These are phyloP conservation scores for Melolontha melolontha DNA, from an alignment of 2,888 invertebrate genomes.

Conservation along the genomic window DNA sequence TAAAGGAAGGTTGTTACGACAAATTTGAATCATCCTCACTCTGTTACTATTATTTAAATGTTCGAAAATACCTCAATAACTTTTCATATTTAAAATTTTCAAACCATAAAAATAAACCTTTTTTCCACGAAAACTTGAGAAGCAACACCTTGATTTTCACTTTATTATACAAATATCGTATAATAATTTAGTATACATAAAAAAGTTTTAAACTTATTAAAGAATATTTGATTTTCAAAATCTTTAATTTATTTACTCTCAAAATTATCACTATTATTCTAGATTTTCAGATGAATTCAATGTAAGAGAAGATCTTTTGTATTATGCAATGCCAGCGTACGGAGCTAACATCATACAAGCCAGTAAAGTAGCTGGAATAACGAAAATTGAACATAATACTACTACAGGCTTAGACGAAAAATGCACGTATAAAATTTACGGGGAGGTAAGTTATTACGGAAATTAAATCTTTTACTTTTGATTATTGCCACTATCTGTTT, in stretches of 20 bases:
- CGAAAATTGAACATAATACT: constrained; percentile 96
- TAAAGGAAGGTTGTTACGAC: too few relatives aligned
- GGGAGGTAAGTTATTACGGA: constrained; percentile 73
- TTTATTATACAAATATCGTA: too few relatives aligned
- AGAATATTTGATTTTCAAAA: background rate
- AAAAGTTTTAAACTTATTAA: too few relatives aligned
- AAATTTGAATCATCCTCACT: too few relatives aligned
- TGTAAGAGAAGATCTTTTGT: constrained; percentile 97
- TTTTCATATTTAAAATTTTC: too few relatives aligned
- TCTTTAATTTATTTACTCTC: background rate
- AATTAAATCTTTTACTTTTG: background rate
- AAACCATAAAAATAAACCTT: too few relatives aligned
- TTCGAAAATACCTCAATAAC: too few relatives aligned
- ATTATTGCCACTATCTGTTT: constrained; percentile 50
- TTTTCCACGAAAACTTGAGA: too few relatives aligned
- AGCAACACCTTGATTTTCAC: too few relatives aligned
- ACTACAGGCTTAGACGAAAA: constrained; percentile 94
- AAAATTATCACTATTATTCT: constrained; percentile 51
- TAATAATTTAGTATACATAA: too few relatives aligned
- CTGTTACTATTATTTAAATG: too few relatives aligned
- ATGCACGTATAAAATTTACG: constrained; percentile 97
- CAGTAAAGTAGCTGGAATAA: constrained; percentile 92
- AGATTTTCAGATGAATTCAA: constrained; percentile 95
- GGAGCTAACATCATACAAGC: constrained; percentile 97
- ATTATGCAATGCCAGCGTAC: constrained; percentile 97